Base-by-base conservation (phyloP, 92 coral and sea anemone genomes). In the Paragorgia papillata region DNA sequence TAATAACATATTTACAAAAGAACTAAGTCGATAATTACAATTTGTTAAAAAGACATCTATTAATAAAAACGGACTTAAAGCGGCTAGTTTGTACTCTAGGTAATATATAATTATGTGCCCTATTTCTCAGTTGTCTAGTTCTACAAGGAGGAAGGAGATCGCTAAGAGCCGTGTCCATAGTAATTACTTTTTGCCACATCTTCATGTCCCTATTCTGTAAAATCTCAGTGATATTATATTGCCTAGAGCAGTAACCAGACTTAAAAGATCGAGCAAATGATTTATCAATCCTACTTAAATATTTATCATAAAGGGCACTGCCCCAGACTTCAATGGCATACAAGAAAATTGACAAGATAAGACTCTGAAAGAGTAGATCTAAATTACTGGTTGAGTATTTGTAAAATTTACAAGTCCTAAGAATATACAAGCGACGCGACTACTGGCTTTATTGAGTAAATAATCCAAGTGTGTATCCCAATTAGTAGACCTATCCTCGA, bases 381-480 rank as follows among this genome's bases (percentile, higher is more conserved):
- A 57, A 25, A 32, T 74, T 44, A 32, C 25, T 39, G 0, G n/a
- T 37, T 22, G 81, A 40, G 71, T 54, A 75, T 13, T 74, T 65
- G 55, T 82, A 61, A 43, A 18, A 33, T 82, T 82, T 61, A 82
- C 85, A 74, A 73, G 63, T 53, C 50, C 86, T 63, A 56, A 53
- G 26, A 25, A 80, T 80, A 53, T 79, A 73, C 5, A 73, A 54
- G 57, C 85, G 59, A 50, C 80, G 57, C 85, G 59, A 50, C 80
- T 60, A 71, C 80, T 60, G 33, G 75, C 81, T 66, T 73, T 37
- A 37, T 37, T 37, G 10, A 37, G 43, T 37, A 37, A 37, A 41
- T 70, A 69, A 2, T 80, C 84, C 13, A 80, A 40, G 41, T 80
- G 73, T 57, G 79, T 80, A 50, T 68, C 85, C 79, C 60, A 80